phyloP scores from a whole-genome alignment of 2,113 vertebrate genomes.

The Taurulus bubalis region DNA sequence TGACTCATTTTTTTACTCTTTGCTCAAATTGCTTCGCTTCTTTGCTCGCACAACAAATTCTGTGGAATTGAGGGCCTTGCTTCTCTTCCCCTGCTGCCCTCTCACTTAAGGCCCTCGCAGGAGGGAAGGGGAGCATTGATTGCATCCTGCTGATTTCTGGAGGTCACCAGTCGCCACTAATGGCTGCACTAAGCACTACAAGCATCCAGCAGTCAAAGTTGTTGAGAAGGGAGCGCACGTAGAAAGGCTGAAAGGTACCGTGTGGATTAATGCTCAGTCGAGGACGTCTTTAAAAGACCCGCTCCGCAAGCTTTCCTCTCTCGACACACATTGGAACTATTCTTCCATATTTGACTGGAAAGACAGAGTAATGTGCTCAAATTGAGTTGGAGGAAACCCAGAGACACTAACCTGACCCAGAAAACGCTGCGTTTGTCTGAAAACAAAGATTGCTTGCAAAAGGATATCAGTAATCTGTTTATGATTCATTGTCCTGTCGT shows the following conservation, averaged over 20 bases:
- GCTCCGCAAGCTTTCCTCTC: not conserved
- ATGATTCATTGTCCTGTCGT: not conserved
- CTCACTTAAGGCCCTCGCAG: not conserved
- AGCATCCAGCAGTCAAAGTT: not conserved
- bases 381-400: not conserved
- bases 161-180: slow-evolving; percentile 16
- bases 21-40: not conserved
- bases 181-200: slow-evolving; percentile 7
- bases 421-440: not conserved
- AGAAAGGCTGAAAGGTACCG: not conserved
- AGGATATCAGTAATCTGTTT: not conserved
- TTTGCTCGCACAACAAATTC: slow-evolving; percentile 18
- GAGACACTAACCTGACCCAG: not conserved
- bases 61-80: not conserved
- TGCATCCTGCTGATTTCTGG: slow-evolving; percentile 28
- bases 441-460: not conserved
- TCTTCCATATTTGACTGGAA: not conserved
- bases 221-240: not conserved
- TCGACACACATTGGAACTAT: not conserved
- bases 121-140: slow-evolving; percentile 12
- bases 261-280: slow-evolving; percentile 1
- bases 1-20: not conserved
- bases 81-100: not conserved
- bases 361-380: not conserved
- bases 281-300: not conserved